Base-by-base conservation (phyloP, 2,888 invertebrate species). In the Osmoderma eremita region DNA sequence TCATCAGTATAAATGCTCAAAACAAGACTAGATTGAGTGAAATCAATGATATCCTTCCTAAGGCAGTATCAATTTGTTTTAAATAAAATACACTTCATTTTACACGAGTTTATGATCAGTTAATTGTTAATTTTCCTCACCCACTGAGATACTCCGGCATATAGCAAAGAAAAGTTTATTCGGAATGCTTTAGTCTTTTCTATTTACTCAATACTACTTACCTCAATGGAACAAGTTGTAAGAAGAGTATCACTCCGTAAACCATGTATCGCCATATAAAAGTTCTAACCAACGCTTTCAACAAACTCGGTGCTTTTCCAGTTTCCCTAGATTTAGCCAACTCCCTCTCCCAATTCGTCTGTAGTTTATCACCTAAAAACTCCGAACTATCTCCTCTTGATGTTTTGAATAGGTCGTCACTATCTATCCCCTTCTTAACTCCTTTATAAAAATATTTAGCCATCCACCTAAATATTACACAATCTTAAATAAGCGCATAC, bases 351-450 rank as follows among this genome's bases (percentile, higher is more conserved):
- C 89, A 90, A 49, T 86, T 85, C 77, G 83, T 82, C 76, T 89
- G 88, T 12, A 92, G 81, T 41, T 83, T 82, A 76, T 90, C 86
- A 1, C 89, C 90, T 3, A 91, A 81, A 18, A 79, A 76, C 66
- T 88, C 86, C 0, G 91, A 91, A 56, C 84, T 81, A 78, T 92
- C 90, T 5, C 81, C 80, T 0, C 84, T 81, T 30, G 89, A 80
- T 3, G 87, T 85, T 77, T 86, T 86, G 81, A 88, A 90, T 17
- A 92, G 78, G 76, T 91, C 90, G 6, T 84, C 82, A 61, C 89
- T 84, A 73, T 87, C 87, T 10, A 93, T 82, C 68, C 88, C 87
- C 71, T 86, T 83, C 75, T 78, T 84, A 66, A 85, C 84, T 3
- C 90, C 89, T 72, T 84, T 86, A 64, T 84, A 79, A 71, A 85